Percentiles rank a stretch among this genome's conserved stretches.
Evolutionary conservation across 2,888 invertebrate species (phyloP).

Genomic region (Camptogramma bilineatum): DNA sequence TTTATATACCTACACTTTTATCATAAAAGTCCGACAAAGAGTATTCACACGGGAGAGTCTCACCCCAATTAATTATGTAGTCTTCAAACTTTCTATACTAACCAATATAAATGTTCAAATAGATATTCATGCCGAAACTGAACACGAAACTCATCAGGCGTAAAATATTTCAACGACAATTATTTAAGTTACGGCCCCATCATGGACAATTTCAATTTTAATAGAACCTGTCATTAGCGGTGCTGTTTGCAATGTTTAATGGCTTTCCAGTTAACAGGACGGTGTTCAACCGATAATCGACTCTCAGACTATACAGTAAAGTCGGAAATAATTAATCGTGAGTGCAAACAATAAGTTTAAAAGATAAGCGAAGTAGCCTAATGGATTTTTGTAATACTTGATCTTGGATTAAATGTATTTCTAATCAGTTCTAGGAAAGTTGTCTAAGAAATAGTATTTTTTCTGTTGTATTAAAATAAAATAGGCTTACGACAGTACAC

Average conservation of each 20-base stretch:
- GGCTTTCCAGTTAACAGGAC: constrained; percentile 58
- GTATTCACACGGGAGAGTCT: too few species aligned
- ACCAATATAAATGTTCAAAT: background rate
- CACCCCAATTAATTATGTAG: too few species aligned
- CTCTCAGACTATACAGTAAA: constrained; percentile 13
- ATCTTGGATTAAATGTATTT: constrained; percentile 7
- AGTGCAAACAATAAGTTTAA: constrained; percentile 34
- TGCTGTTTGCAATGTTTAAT: constrained; percentile 66
- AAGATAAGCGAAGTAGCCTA: constrained; percentile 25
- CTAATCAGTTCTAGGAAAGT: too few species aligned
- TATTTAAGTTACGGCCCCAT: constrained; percentile 36
- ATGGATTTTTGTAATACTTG: constrained; percentile 25
- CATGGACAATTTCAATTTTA: constrained; percentile 63
- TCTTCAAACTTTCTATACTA: too few species aligned
- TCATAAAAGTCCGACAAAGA: too few species aligned
- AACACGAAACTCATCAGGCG: constrained; percentile 12
- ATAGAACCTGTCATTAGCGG: constrained; percentile 66
- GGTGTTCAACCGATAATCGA: constrained; percentile 17
- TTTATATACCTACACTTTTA: too few species aligned
- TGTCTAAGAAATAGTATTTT: background rate
- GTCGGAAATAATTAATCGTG: constrained; percentile 20
- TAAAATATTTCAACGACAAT: constrained; percentile 31
- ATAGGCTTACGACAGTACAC: background rate
- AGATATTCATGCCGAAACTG: constrained; percentile 9
- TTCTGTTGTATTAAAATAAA: background rate